A percentile compares a stretch with the other conserved stretches of the same genome.
Conservation (phyloP, 2,113 vertebrate species). For the Heliornis fulica region DNA sequence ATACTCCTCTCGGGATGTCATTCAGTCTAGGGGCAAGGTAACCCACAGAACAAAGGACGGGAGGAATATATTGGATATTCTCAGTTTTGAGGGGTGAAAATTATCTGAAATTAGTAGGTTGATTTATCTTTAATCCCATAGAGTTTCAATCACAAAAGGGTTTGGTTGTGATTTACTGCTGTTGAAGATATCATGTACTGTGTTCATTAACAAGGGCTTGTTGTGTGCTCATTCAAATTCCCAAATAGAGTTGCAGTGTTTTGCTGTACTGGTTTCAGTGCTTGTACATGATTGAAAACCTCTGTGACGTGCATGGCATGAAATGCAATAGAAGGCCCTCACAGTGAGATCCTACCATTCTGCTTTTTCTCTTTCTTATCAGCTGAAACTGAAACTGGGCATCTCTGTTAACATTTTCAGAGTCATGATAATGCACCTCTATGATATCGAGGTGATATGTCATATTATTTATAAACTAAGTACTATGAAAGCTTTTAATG, state of each 20-base stretch:
- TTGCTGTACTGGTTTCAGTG: background rate
- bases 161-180: background rate
- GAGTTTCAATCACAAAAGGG: background rate
- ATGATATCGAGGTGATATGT: background rate
- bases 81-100: background rate
- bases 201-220: background rate
- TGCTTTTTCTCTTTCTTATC: background rate
- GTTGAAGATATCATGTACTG: background rate
- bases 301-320: background rate
- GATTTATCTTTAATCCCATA: background rate
- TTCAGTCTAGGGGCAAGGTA: background rate
- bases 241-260: background rate
- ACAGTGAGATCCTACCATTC: background rate
- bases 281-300: background rate
- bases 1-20: background rate
- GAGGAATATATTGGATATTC: background rate
- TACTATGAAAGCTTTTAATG: background rate
- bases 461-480: background rate
- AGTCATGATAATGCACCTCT: background rate
- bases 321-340: background rate
- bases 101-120: background rate
- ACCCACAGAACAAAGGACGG: background rate
- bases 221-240: background rate
- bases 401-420: background rate
- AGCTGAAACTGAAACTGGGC: rapidly evolving